Evolutionary conservation across 2,797 vertebrate genomes (phyloP).

Genomic region (Acestrorhynchus altus): DNA sequence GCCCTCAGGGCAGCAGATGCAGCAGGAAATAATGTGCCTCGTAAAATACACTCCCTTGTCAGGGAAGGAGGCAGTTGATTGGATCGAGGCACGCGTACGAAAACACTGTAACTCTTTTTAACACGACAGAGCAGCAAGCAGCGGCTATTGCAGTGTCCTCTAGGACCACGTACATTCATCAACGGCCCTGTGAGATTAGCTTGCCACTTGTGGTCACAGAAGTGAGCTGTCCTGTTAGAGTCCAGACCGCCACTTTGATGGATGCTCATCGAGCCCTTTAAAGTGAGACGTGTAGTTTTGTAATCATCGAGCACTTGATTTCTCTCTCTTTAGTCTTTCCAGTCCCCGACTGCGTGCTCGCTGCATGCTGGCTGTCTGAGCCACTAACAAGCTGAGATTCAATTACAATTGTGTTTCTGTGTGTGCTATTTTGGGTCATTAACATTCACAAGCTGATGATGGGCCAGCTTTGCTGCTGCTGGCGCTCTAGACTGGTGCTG

Average conservation of each 20-base stretch:
- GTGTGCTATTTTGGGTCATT: background rate
- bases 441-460: background rate
- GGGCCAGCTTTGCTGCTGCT: background rate
- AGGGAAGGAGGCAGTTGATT: slow-evolving; percentile 5
- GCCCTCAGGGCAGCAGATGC: slow-evolving; percentile 3
- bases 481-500: background rate
- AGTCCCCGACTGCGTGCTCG: background rate
- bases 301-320: background rate
- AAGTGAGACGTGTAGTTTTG: background rate
- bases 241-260: background rate
- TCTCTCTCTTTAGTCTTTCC: background rate
- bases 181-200: slow-evolving; percentile 30
- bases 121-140: slow-evolving; percentile 20
- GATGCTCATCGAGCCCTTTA: background rate
- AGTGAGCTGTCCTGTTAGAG: slow-evolving; percentile 13
- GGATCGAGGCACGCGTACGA: slow-evolving; percentile 12
- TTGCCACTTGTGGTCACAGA: background rate
- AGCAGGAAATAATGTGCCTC: slow-evolving; percentile 23
- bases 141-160: background rate
- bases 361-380: background rate
- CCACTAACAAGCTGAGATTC: background rate
- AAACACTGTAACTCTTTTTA: slow-evolving; percentile 43
- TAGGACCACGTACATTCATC: slow-evolving; percentile 27
- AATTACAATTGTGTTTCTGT: background rate
- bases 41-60: slow-evolving; percentile 23